Evolutionary conservation across 1,140 invertebrate genomes (phyloP), one percentile per base, ranked within the genome.

Genomic region (Ceratoteleas bidentatus): DNA sequence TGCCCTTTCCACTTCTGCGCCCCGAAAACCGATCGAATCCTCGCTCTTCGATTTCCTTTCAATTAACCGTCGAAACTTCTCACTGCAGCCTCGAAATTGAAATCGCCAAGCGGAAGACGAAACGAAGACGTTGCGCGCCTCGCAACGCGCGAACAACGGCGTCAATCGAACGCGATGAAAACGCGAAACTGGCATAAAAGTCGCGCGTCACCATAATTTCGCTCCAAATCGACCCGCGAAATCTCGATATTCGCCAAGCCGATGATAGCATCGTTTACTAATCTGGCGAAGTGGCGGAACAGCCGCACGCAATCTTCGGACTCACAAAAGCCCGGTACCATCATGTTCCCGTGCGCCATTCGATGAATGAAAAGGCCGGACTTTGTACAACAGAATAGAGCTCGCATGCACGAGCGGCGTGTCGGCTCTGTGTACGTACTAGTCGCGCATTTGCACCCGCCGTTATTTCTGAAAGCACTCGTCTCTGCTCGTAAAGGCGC

Each of bases 311-410:
- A 81, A 81, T 75, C 72, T 81, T 10, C 15, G n/a, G 40, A 50
- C 43, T 78, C 66, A 64, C 54, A 70, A 73, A 74, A 74, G 62
- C 24, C 24, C 49, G 32, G 40, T 33, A 50, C 34, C 54, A 52
- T 64, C 66, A 65, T 77, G 57, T 64, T 65, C 53, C 52, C 53
- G 66, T 50, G 57, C 43, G 47, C 68, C 36, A 76, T 76, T 76
- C 53, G 60, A 66, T 72, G 72, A 81, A 81, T 81, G 79, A 72
- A 76, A 75, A 81, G 79, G 38, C 54, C 36, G 66, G 70, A 75
- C 70, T 81, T 80, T 74, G 53, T 80, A 49, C 40, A 52, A 69
- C 77, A 49, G 53, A 75, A 64, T 69, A 64, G 50, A 62, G 49
- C 56, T 66, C 32, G 77, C 50, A 72, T 74, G 57, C 78, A 72